A percentile compares a stretch with the other conserved stretches of the same genome.
These are phyloP conservation scores for Sisor rabdophorus DNA, from an alignment of 2,113 vertebrate genomes.

Conservation along the genomic window DNA sequence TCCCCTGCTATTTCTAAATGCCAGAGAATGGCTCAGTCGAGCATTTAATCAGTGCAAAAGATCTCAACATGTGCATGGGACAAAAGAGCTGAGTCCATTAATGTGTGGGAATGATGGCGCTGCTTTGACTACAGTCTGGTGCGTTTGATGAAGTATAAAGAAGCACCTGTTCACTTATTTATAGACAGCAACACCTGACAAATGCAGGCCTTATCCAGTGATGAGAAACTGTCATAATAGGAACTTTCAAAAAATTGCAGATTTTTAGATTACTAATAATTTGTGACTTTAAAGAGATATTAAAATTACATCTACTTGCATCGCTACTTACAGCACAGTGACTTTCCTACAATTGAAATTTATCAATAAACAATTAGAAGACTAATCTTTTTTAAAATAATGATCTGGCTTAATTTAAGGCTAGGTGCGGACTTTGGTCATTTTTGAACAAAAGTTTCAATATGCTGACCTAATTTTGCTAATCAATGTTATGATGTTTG, in stretches of 20 bases:
- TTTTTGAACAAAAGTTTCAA: too few relatives aligned
- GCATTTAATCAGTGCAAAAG: conserved; percentile 48
- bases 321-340: not conserved
- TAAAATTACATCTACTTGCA: too few relatives aligned
- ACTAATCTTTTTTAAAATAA: too few relatives aligned
- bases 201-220: conserved; percentile 2
- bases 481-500: too few relatives aligned
- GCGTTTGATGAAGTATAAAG: conserved; percentile 60
- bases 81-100: conserved; percentile 36
- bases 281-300: too few relatives aligned
- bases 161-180: conserved; percentile 71
- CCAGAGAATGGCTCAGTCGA: conserved; percentile 38
- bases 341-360: not conserved
- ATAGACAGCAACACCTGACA: conserved; percentile 41
- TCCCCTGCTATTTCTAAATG: conserved; percentile 11
- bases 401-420: too few relatives aligned
- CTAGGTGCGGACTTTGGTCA: too few relatives aligned
- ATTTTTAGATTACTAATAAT: too few relatives aligned
- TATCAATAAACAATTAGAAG: too few relatives aligned
- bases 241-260: too few relatives aligned
- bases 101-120: conserved; percentile 42
- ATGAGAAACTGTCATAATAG: conserved; percentile 21
- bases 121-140: conserved; percentile 35
- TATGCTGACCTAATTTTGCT: too few relatives aligned
- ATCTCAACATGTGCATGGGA: conserved; percentile 51